Conservation (phyloP, 2,113 vertebrate species). For the Aptenodytes forsteri region DNA sequence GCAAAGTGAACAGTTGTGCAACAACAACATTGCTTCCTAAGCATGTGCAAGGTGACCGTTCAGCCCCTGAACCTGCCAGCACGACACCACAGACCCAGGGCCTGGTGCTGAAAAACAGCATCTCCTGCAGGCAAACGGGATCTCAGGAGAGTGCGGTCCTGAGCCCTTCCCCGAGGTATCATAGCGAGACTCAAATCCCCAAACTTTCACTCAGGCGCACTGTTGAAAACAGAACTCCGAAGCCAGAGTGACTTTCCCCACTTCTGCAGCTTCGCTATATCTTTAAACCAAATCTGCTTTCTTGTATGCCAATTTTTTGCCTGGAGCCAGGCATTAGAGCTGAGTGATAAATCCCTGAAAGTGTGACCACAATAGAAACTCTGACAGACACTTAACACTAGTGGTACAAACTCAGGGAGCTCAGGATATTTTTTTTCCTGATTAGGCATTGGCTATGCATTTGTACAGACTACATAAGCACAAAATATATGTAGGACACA, state of each 20-base stretch:
- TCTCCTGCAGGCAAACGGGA: not conserved
- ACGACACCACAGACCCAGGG: not conserved
- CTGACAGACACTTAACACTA: constrained; percentile 64
- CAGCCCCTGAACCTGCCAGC: not conserved
- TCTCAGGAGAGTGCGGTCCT: rapidly evolving
- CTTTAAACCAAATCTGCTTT: constrained; percentile 62
- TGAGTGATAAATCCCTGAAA: constrained; percentile 75
- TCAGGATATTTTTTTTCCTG: not conserved
- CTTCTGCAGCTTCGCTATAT: constrained; percentile 17
- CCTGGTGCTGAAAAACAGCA: not conserved
- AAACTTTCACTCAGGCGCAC: not conserved
- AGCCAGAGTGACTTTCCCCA: not conserved
- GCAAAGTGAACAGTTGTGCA: not conserved
- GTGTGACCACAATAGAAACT: constrained; percentile 55
- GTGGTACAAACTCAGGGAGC: constrained; percentile 22
- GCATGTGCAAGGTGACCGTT: not conserved
- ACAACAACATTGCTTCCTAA: not conserved
- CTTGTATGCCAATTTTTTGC: constrained; percentile 66
- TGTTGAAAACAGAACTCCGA: not conserved
- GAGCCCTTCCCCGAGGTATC: not conserved
- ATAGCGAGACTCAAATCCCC: not conserved
- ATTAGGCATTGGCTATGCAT: not conserved
- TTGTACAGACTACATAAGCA: not conserved
- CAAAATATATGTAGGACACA: not conserved
- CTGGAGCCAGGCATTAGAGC: constrained; percentile 69